These are phyloP conservation scores for Melanophora roralis DNA, from an alignment of 2,888 invertebrate species.

Conservation along the genomic window DNA sequence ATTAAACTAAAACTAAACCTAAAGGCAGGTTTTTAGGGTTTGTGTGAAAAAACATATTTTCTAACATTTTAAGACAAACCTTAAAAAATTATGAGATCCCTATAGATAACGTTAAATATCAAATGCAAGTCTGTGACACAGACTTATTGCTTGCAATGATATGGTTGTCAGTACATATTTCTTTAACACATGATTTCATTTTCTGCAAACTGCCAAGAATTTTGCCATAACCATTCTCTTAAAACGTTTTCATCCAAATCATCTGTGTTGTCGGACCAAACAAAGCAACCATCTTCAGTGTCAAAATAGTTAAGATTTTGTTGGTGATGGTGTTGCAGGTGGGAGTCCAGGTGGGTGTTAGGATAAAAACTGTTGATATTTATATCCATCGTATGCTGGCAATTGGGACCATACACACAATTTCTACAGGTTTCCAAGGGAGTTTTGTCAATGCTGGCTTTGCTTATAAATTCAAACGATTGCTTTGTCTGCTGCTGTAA, in stretches of 20 bases:
- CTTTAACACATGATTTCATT: conserved; percentile 59
- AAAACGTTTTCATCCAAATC: conserved; percentile 49
- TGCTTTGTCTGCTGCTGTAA: conserved; percentile 25
- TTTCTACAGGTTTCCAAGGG: conserved; percentile 65
- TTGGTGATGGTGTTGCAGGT: conserved; percentile 21
- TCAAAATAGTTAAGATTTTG: conserved; percentile 46
- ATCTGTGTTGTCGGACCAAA: conserved; percentile 34
- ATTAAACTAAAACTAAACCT: conserved; percentile 20
- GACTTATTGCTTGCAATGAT: conserved; percentile 5
- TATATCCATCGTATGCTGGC: conserved; percentile 73
- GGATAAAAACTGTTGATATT: conserved; percentile 14
- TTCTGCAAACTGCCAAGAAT: conserved; percentile 57
- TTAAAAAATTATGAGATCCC: conserved; percentile 50
- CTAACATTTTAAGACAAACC: conserved; percentile 49
- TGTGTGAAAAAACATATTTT: conserved; percentile 26
- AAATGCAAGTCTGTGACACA: conserved; percentile 23
- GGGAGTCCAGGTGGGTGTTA: conserved; percentile 6
- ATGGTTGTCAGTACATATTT: neutral
- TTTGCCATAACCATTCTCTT: conserved; percentile 46
- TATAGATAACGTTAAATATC: conserved; percentile 20
- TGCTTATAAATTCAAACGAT: conserved; percentile 67
- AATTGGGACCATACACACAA: conserved; percentile 73
- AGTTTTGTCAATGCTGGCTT: conserved; percentile 72
- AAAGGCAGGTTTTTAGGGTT: conserved; percentile 13
- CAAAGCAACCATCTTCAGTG: conserved; percentile 58